These are phyloP conservation scores for Lepidurus couesii DNA, from an alignment of 1,140 invertebrate genomes.

Conservation along the genomic window DNA sequence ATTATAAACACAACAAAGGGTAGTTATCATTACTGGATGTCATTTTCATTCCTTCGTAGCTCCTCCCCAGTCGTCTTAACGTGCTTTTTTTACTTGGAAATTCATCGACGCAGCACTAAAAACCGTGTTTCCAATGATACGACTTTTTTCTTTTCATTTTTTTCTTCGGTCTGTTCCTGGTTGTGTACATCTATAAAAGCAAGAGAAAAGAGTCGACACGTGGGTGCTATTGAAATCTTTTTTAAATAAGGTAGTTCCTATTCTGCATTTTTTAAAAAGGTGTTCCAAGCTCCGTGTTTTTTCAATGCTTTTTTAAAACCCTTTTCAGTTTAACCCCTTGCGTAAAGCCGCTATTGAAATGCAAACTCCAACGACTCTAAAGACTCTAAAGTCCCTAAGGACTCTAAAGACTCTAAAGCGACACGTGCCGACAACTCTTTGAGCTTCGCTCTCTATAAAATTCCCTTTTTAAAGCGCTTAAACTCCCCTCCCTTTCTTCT, in stretches of 20 bases:
- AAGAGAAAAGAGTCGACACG: not conserved
- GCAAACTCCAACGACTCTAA: not conserved
- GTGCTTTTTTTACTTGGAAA: not conserved
- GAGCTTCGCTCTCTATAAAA: not conserved
- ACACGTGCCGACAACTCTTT: slow-evolving; percentile 8
- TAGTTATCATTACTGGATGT: not conserved
- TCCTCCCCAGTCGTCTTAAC: too few relatives aligned
- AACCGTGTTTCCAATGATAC: not conserved
- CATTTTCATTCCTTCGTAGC: too few relatives aligned
- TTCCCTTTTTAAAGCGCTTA: not conserved
- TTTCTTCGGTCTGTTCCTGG: not conserved
- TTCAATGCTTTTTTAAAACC: not conserved
- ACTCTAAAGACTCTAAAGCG: not conserved
- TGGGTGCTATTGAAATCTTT: not conserved
- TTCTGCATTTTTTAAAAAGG: not conserved
- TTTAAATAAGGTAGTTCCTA: not conserved
- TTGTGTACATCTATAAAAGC: not conserved
- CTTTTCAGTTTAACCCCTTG: slow-evolving; percentile 12
- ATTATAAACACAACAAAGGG: not conserved
- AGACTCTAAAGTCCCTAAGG: too few relatives aligned
- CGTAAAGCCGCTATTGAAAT: slow-evolving; percentile 10
- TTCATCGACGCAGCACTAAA: not conserved
- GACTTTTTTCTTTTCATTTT: not conserved
- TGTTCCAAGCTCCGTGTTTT: not conserved
- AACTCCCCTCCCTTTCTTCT: not conserved